Base-by-base conservation (phyloP, 37 sponge, comb jelly and placozoan species). In the Mnemiopsis leidyi region DNA sequence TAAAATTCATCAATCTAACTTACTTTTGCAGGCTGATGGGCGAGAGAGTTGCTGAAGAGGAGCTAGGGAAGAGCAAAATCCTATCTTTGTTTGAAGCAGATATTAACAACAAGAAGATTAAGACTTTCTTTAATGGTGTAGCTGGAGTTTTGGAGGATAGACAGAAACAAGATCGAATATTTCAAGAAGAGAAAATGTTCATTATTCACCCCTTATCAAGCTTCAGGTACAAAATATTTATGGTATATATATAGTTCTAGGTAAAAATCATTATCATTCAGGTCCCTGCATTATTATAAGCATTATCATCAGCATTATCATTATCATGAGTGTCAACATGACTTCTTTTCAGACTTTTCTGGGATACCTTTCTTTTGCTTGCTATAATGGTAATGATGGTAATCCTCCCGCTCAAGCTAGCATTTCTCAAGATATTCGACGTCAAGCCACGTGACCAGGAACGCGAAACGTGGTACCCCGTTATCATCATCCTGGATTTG, bases 361-460 rank as follows among this genome's bases (percentile, higher is more conserved):
- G 90, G 90, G 90, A 85, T 39, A 85, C 90, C 0, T 25, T 85
- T 21, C 90, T 85, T 29, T 25, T 85, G 36, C 2, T 39, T 0
- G 90, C 90, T 0, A 85, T 85, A 23, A 23, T 38, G 24, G 7
- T 85, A 7, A 85, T 40, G 90, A 85, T 85, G 90, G n/a, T 85
- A 9, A 7, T 85, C 24, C 61, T 85, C n/a, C 90, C 90, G 0
- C 26, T 85, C 48, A 85, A 85, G 48, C 40, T 85, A 13, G 39
- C 90, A 38, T 85, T 85, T 37, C 39, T 85, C 61, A 85, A 40
- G 61, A 85, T 85, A 85, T 85, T 85, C 24, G 48, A 85, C 48
- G 36, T 39, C 61, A 40, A 28, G 1, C 1, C 23, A 28, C 23
- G n/a, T 21, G 25, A 35, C 0, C 1, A 18, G 1, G 90, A 85